Evolutionary conservation across 2,113 vertebrate genomes (phyloP), one percentile per base, ranked within the genome.

Genomic region (Lepisosteus osseus): DNA sequence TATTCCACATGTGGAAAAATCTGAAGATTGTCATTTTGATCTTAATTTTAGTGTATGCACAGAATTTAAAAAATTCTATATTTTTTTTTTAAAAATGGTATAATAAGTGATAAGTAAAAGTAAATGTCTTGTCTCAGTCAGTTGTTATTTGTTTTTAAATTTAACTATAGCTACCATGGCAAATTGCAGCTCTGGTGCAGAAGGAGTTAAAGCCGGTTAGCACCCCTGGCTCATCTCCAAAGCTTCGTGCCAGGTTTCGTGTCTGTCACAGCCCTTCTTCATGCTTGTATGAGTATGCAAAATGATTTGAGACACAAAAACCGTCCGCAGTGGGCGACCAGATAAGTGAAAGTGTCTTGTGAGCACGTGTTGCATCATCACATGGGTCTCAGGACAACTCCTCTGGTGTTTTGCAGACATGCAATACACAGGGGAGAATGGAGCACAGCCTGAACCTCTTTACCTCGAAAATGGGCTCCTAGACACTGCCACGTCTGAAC

Each of bases 251-350:
- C 86, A 91, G 89, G 86, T 89, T 91, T 90, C 7, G 0, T 90
- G 84, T 90, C 86, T 93, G 89, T 94, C 87, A 83, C 74, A 89
- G 82, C 79, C 84, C 78, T 82, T 88, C 88, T 94, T 95, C 86
- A 93, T 83, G 91, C 92, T 92, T 92, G 86, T 86, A 45, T 89
- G 89, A 86, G 71, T 88, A 89, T 84, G 85, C 77, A 83, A 87
- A 90, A 85, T 89, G 76, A 86, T 86, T 83, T 71, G 80, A 87
- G 83, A 82, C 84, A 79, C 85, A 80, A 75, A 80, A 83, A 82
- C 29, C 77, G 76, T 74, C 69, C 75, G 79, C 74, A 86, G 78
- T 1, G 4, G 73, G 82, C 5, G 6, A 43, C 15, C 64, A 87
- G 84, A 85, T 93, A 82, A 80, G 85, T 86, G 84, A 79, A 82